Base-by-base conservation (phyloP, 2,888 invertebrate species). In the Xanthia icteritia region DNA sequence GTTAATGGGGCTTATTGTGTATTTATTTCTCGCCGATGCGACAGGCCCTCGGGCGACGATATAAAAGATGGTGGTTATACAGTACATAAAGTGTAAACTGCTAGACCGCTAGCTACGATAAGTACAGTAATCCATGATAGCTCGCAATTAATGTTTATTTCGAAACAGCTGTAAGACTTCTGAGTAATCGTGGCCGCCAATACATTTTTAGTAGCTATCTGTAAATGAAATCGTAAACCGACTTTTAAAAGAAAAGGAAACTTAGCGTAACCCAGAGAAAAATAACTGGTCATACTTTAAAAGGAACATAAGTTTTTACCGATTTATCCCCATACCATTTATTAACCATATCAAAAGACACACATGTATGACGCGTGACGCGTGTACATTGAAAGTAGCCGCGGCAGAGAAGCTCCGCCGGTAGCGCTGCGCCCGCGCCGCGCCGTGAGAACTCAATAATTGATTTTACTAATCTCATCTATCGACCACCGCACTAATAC, bases 361-460 rank as follows among this genome's bases (percentile, higher is more conserved):
- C 89, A 83, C 87, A 39, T 73, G 39, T 65, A 64, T 82, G 20
- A 11, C 65, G 69, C 74, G 83, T 73, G 31, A 72, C n/a, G 63
- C 11, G 58, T 81, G 71, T 86, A 84, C 60, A 81, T 79, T 70
- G 72, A 82, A 88, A 79, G 83, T 66, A 81, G 76, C 76, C 63
- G 72, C 76, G 72, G 73, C 70, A 81, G 79, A 83, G 81, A 75
- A 88, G 78, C 84, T 86, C 83, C 77, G 86, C 83, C 86, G 85
- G 86, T 87, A 87, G 89, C 86, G 77, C 84, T 85, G 86, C 82
- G 85, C 77, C 78, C 72, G 60, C 81, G 79, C 82, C 88, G 89
- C 86, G 81, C 83, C 95, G 95, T 96, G 96, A 95, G 96, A 96
- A 95, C 95, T 90, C 86, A 92, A 91, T 94, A 94, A 95, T 95